A percentile compares a stretch with the other conserved stretches of the same genome.
phyloP scores from a whole-genome alignment of 2,113 vertebrate genomes.

The Geococcyx californianus region DNA sequence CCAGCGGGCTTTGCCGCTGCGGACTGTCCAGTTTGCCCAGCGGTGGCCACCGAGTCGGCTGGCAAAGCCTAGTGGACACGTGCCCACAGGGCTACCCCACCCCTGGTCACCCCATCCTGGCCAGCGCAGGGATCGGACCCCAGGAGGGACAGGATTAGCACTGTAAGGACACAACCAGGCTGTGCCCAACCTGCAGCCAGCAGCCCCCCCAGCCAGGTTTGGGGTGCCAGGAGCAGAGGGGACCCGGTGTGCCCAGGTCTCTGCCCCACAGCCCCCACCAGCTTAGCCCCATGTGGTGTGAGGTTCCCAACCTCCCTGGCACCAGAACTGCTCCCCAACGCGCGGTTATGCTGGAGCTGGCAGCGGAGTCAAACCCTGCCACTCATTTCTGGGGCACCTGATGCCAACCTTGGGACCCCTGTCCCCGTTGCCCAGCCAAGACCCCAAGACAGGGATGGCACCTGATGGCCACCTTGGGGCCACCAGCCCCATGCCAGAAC shows the following conservation, averaged over 20 bases:
- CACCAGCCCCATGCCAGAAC: background rate
- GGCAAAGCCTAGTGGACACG: too few relatives aligned
- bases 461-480: background rate
- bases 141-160: background rate
- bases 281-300: background rate
- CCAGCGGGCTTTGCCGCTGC: rapidly evolving
- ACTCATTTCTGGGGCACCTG: background rate
- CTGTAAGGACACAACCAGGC: rapidly evolving
- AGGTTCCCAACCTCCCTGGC: background rate
- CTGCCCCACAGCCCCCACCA: background rate
- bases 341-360: background rate
- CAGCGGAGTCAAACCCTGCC: background rate
- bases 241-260: rapidly evolving
- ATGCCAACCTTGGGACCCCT: background rate
- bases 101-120: too few relatives aligned
- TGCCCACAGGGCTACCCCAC: too few relatives aligned
- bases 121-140: rapidly evolving
- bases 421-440: background rate
- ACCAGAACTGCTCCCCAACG: rapidly evolving
- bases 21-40: rapidly evolving
- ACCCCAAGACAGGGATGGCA: background rate
- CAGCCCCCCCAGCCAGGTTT: background rate
- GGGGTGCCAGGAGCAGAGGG: background rate
- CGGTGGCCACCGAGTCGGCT: background rate
- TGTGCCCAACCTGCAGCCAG: rapidly evolving